Evolutionary conservation across 2,113 vertebrate species (phyloP).

Genomic region (Pogonocichla stellata): DNA sequence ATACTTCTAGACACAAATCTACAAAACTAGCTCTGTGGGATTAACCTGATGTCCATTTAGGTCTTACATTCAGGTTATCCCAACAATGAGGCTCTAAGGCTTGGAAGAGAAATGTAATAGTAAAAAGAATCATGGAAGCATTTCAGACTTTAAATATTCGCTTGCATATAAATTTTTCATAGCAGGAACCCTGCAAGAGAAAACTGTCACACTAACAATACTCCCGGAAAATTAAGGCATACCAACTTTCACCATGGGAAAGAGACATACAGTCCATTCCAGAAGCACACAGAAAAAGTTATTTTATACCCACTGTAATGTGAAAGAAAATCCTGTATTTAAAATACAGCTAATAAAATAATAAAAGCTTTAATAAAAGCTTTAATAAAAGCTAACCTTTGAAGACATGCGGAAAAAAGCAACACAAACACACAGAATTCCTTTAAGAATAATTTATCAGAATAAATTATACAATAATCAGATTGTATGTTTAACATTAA

Average conservation of each 20-base stretch:
- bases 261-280: background rate
- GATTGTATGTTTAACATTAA: background rate
- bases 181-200: background rate
- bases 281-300: background rate
- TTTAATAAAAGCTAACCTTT: background rate
- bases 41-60: background rate
- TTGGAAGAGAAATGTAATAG: background rate
- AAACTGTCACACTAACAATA: background rate
- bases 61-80: background rate
- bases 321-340: background rate
- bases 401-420: background rate
- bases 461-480: background rate
- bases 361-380: too few species aligned
- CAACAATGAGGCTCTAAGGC: rapidly evolving
- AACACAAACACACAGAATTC: background rate
- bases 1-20: background rate
- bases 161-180: background rate
- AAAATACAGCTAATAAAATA: background rate
- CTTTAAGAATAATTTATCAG: background rate
- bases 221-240: background rate
- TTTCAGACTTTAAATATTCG: background rate
- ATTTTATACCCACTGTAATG: background rate
- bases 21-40: background rate
- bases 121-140: background rate
- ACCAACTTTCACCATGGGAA: background rate